Percentiles rank a stretch among this genome's conserved stretches.
phyloP scores from a whole-genome alignment of 2,113 vertebrate species.

The Xiphophorus hellerii region DNA sequence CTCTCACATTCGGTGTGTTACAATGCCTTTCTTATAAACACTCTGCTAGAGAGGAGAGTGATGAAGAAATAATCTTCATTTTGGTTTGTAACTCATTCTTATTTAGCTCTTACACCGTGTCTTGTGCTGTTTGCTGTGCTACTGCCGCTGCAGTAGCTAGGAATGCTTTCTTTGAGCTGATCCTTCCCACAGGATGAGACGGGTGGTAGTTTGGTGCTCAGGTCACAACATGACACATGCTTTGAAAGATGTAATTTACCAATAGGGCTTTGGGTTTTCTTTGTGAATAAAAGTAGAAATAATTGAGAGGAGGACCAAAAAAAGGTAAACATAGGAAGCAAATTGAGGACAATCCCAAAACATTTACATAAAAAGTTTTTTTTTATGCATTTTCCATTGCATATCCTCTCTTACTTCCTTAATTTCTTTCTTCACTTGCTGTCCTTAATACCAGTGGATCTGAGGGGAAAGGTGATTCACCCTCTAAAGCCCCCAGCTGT shows the following conservation, averaged over 20 bases:
- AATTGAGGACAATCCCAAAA: background rate
- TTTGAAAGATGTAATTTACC: constrained; percentile 25
- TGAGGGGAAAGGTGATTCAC: constrained; percentile 48
- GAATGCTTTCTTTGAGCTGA: constrained; percentile 1
- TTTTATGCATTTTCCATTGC: background rate
- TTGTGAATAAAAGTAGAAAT: constrained; percentile 14
- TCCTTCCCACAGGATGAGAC: constrained; percentile 4
- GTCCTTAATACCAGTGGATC: constrained; percentile 9
- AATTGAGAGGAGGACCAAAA: constrained; percentile 12
- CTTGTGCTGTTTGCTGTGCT: background rate
- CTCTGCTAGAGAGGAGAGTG: constrained; percentile 1
- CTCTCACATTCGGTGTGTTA: background rate
- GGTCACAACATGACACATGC: constrained; percentile 1
- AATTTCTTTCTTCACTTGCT: constrained; percentile 45
- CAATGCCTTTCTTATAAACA: constrained; percentile 6
- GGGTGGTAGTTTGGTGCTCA: constrained; percentile 18
- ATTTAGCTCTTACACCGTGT: background rate
- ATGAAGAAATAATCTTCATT: background rate
- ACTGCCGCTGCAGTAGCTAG: background rate
- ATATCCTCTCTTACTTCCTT: constrained; percentile 5
- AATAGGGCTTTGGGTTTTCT: constrained; percentile 39
- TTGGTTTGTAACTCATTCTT: background rate
- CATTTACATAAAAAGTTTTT: background rate
- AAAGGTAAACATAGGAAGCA: constrained; percentile 14
- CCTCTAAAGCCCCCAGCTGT: constrained; percentile 14